phyloP scores from a whole-genome alignment of 1,140 invertebrate genomes.

The Chrysopa pallens region DNA sequence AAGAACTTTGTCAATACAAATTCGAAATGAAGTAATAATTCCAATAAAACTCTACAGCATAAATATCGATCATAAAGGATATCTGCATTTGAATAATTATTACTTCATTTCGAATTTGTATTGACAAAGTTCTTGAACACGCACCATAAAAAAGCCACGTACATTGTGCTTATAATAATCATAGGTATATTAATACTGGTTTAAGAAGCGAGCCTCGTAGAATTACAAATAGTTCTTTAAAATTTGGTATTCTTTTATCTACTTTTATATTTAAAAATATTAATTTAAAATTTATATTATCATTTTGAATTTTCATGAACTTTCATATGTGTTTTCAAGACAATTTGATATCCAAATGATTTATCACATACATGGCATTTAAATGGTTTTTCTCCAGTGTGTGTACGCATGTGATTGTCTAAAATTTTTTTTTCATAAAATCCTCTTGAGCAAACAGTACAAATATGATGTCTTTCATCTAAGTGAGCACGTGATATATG shows the following conservation, averaged over 20 bases:
- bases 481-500: too few relatives aligned
- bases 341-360: constrained; percentile 9
- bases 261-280: neutral
- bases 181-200: neutral
- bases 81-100: too few relatives aligned
- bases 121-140: too few relatives aligned
- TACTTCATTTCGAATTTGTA: too few relatives aligned
- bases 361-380: constrained; percentile 9
- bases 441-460: constrained; percentile 24
- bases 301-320: neutral
- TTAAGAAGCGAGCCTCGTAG: neutral
- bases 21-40: too few relatives aligned
- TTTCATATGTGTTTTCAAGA: constrained; percentile 13
- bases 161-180: neutral
- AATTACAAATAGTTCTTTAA: neutral
- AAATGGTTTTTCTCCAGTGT: constrained; percentile 8
- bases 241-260: neutral
- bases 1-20: too few relatives aligned
- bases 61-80: too few relatives aligned
- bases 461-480: too few relatives aligned
- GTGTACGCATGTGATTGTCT: constrained; percentile 12
- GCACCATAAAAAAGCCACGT: too few relatives aligned
- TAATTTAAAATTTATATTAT: neutral
- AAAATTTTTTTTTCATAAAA: constrained; percentile 24
- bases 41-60: too few relatives aligned